A percentile compares a stretch with the other conserved stretches of the same genome.
Evolutionary conservation across 1,140 invertebrate species (phyloP).

Genomic region (Aphaenogaster ashmeadi): DNA sequence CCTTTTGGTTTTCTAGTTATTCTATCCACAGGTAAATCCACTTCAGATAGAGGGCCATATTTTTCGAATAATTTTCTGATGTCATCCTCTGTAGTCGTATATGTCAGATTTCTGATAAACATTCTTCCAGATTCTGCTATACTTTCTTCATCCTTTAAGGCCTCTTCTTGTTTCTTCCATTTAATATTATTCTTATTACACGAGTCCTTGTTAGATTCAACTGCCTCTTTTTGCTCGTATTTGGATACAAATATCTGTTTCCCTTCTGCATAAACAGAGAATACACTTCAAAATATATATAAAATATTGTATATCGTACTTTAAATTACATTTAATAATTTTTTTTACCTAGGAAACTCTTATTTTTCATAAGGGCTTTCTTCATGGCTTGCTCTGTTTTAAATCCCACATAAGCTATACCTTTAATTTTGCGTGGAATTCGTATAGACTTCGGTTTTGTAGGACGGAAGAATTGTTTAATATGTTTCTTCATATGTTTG

Average conservation of each 20-base stretch:
- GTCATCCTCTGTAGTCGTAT: conserved; percentile 96
- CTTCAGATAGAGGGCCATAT: conserved; percentile 95
- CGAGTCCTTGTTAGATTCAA: conserved; percentile 79
- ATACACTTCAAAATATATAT: conserved; percentile 1
- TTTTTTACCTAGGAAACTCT: conserved; percentile 92
- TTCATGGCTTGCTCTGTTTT: conserved; percentile 93
- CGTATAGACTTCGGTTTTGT: conserved; percentile 93
- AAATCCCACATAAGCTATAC: conserved; percentile 97
- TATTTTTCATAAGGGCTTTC: conserved; percentile 94
- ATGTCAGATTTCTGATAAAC: conserved; percentile 97
- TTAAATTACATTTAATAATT: conserved; percentile 39
- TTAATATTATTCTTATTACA: conserved; percentile 84
- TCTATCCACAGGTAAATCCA: conserved; percentile 96
- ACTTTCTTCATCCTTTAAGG: conserved; percentile 92
- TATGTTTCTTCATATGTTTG: conserved; percentile 92
- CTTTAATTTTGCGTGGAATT: conserved; percentile 92
- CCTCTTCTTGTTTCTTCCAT: conserved; percentile 91
- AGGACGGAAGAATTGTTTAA: conserved; percentile 95
- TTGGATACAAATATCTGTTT: conserved; percentile 90
- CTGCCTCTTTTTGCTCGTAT: conserved; percentile 87
- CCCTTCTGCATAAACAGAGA: conserved; percentile 86
- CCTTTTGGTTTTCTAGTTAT: conserved; percentile 96
- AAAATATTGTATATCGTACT: conserved; percentile 15
- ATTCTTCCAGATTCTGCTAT: conserved; percentile 97
- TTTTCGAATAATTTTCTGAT: conserved; percentile 94